phyloP scores from a whole-genome alignment of 2,113 vertebrate genomes.

The Hyperopisus bebe region DNA sequence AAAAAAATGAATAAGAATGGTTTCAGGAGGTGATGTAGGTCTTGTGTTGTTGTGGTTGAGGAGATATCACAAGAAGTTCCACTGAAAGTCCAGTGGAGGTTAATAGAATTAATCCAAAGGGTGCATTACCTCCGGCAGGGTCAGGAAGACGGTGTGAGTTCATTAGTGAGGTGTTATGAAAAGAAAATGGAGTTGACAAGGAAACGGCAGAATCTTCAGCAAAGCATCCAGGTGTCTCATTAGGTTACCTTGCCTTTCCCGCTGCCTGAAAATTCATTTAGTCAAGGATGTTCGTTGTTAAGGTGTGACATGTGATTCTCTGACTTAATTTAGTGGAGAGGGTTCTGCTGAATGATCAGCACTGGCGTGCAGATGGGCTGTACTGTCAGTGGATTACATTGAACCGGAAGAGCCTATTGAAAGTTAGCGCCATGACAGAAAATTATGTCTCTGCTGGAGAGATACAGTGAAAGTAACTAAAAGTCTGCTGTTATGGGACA shows the following conservation, averaged over 20 bases:
- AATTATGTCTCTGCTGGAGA: constrained; percentile 3
- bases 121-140: background rate
- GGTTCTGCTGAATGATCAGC: background rate
- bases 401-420: background rate
- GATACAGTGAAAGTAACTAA: background rate
- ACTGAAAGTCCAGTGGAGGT: background rate
- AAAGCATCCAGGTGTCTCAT: constrained; percentile 8
- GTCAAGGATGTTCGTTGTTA: background rate
- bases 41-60: background rate
- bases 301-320: background rate
- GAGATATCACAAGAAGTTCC: background rate
- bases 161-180: background rate
- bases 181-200: background rate
- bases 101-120: background rate
- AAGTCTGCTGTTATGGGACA: background rate
- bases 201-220: background rate
- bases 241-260: background rate
- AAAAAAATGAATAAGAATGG: background rate
- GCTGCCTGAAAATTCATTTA: constrained; percentile 3
- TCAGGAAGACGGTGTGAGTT: background rate
- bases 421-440: background rate
- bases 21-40: background rate
- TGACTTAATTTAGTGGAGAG: background rate
- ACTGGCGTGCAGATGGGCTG: background rate
- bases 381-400: background rate